phyloP scores from a whole-genome alignment of 1,140 invertebrate genomes.

The Saccostrea cuccullata region DNA sequence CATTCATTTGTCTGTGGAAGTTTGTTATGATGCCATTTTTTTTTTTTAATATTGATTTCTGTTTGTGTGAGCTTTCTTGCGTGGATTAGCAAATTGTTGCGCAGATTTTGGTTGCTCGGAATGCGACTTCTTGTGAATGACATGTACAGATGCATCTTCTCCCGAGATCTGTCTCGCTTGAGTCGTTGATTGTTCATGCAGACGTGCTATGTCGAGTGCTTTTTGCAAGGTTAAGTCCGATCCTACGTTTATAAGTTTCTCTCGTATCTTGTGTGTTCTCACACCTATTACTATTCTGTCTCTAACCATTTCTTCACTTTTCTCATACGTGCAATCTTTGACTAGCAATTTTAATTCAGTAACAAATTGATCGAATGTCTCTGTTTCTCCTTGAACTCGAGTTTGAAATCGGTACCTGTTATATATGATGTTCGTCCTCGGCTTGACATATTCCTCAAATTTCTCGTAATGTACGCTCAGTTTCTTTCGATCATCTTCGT shows the following conservation, averaged over 20 bases:
- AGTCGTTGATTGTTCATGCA: not conserved
- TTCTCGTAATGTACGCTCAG: not conserved
- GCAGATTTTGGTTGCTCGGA: conserved; percentile 17
- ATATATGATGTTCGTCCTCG: conserved; percentile 43
- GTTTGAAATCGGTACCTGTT: conserved; percentile 38
- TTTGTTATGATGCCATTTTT: not conserved
- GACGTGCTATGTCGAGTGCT: not conserved
- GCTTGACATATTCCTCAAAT: conserved; percentile 46
- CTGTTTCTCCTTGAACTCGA: conserved; percentile 28
- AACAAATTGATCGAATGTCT: conserved; percentile 53
- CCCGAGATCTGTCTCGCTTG: not conserved
- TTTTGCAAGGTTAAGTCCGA: conserved; percentile 18
- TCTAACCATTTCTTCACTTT: conserved; percentile 49
- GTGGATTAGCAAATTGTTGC: not conserved
- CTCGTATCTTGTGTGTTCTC: conserved; percentile 3
- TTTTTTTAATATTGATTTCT: not conserved
- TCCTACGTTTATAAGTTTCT: conserved; percentile 20
- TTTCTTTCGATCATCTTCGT: too few species aligned
- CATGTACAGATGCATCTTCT: not conserved
- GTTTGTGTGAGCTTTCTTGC: not conserved
- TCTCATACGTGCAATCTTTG: conserved; percentile 50
- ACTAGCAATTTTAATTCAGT: conserved; percentile 32
- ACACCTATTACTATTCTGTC: conserved; percentile 58
- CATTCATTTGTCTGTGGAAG: conserved; percentile 11
- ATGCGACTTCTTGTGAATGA: conserved; percentile 12